phyloP scores from a whole-genome alignment of 2,113 vertebrate genomes.

The Leptobrachium ailaonicum region DNA sequence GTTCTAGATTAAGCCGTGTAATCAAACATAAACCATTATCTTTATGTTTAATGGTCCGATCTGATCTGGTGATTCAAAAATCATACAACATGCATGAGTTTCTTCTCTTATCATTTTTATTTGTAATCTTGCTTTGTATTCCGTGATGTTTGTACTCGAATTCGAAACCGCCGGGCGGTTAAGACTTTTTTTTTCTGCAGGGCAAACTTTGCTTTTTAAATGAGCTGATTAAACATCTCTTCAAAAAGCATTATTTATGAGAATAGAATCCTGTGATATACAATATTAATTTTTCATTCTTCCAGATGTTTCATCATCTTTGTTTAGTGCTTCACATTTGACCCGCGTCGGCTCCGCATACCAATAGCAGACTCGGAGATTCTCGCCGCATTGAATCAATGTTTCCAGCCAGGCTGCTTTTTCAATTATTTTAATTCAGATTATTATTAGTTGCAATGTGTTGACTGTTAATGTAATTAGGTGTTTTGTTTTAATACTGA shows the following conservation, averaged over 20 bases:
- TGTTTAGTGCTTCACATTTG: constrained; percentile 58
- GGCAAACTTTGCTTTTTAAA: not conserved
- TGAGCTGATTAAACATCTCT: not conserved
- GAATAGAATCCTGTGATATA: constrained; percentile 53
- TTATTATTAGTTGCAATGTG: constrained; percentile 62
- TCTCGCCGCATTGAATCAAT: constrained; percentile 54
- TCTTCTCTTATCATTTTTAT: too few species aligned
- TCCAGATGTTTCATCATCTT: constrained; percentile 63
- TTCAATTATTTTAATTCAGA: constrained; percentile 56
- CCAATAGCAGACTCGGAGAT: constrained; percentile 53
- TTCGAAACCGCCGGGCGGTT: too few species aligned
- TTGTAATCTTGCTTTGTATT: too few species aligned
- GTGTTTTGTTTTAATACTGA: constrained; percentile 64
- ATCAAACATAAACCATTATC: too few species aligned
- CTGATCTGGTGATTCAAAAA: too few species aligned
- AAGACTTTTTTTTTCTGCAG: too few species aligned
- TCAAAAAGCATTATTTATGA: constrained; percentile 49
- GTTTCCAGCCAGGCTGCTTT: constrained; percentile 50
- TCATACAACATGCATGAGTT: too few species aligned
- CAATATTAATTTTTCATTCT: constrained; percentile 56
- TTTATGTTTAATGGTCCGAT: too few species aligned
- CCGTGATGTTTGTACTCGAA: too few species aligned
- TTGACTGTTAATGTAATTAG: constrained; percentile 69
- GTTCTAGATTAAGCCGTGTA: too few species aligned
- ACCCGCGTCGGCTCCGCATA: constrained; percentile 57